Percentiles rank a stretch among this genome's conserved stretches.
Evolutionary conservation across 2,113 vertebrate genomes (phyloP).

Genomic region (Paracanthobrama guichenoti): DNA sequence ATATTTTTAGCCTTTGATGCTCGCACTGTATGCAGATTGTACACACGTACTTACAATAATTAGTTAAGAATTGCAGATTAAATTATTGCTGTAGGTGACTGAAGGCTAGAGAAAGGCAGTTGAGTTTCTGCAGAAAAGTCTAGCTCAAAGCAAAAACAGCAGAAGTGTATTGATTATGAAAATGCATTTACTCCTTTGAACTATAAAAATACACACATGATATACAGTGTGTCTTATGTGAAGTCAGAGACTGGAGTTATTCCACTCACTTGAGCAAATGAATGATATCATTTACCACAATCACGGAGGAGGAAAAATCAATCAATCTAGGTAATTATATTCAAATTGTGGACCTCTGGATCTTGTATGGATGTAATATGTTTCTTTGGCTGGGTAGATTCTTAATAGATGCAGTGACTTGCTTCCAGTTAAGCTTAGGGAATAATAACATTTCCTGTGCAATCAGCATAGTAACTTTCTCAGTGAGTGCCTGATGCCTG

Average conservation of each 20-base stretch:
- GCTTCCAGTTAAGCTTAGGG: slow-evolving; percentile 61
- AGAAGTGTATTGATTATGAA: slow-evolving; percentile 48
- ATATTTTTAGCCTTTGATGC: not conserved
- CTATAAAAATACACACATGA: slow-evolving; percentile 23
- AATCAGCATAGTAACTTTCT: slow-evolving; percentile 69
- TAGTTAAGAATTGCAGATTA: slow-evolving; percentile 9
- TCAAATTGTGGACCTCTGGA: slow-evolving; percentile 49
- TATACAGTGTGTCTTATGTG: slow-evolving; percentile 32
- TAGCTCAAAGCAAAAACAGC: slow-evolving; percentile 25
- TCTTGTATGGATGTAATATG: slow-evolving; percentile 46
- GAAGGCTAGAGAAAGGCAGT: slow-evolving; percentile 13
- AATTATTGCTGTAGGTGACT: slow-evolving; percentile 9
- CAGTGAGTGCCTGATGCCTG: slow-evolving; percentile 66
- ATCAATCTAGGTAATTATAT: slow-evolving; percentile 47
- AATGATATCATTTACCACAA: slow-evolving; percentile 49
- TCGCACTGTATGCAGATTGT: not conserved
- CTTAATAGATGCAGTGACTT: slow-evolving; percentile 54
- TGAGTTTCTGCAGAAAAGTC: slow-evolving; percentile 19
- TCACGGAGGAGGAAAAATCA: slow-evolving; percentile 40
- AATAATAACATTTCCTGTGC: slow-evolving; percentile 72
- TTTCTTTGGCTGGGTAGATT: slow-evolving; percentile 41
- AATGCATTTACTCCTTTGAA: slow-evolving; percentile 47
- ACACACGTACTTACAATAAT: slow-evolving; percentile 8
- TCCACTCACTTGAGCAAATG: slow-evolving; percentile 43
- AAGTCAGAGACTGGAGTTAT: slow-evolving; percentile 39